Evolutionary conservation across 2,888 invertebrate species (phyloP).

Genomic region (Dioctria rufipes): DNA sequence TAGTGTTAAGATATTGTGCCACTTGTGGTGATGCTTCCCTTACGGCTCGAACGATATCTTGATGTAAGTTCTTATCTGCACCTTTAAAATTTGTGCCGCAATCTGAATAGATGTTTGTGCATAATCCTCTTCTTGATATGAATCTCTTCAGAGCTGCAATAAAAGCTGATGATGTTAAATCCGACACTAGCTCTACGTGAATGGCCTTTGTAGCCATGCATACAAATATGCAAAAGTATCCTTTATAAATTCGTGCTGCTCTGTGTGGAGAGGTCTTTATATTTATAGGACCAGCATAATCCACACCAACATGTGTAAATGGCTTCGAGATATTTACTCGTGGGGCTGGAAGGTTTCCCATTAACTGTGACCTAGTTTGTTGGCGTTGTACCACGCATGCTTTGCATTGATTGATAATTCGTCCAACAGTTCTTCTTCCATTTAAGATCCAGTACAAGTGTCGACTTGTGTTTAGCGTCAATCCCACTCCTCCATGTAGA

Average conservation of each 20-base stretch:
- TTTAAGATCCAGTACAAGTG: slow-evolving; percentile 3
- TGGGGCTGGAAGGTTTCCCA: too few species aligned
- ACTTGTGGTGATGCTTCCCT: not conserved
- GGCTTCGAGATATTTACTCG: too few species aligned
- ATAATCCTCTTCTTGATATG: too few species aligned
- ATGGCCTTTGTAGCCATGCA: slow-evolving; percentile 21
- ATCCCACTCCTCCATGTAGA: too few species aligned
- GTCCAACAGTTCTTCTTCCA: not conserved
- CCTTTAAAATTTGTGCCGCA: not conserved
- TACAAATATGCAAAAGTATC: not conserved
- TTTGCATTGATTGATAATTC: slow-evolving; percentile 3
- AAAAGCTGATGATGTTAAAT: slow-evolving; percentile 3
- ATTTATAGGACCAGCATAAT: too few species aligned
- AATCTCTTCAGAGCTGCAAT: not conserved
- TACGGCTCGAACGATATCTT: not conserved
- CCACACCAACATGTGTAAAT: too few species aligned
- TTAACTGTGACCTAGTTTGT: too few species aligned
- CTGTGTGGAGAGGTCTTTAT: too few species aligned
- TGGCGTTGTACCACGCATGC: not conserved
- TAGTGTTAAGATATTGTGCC: not conserved
- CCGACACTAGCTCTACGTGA: not conserved
- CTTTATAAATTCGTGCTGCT: too few species aligned
- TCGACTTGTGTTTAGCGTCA: not conserved
- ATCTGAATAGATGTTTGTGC: not conserved
- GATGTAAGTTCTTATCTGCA: not conserved